Evolutionary conservation across 2,888 invertebrate genomes (phyloP), one percentile per base, ranked within the genome.

Genomic region (Athetis lepigone): DNA sequence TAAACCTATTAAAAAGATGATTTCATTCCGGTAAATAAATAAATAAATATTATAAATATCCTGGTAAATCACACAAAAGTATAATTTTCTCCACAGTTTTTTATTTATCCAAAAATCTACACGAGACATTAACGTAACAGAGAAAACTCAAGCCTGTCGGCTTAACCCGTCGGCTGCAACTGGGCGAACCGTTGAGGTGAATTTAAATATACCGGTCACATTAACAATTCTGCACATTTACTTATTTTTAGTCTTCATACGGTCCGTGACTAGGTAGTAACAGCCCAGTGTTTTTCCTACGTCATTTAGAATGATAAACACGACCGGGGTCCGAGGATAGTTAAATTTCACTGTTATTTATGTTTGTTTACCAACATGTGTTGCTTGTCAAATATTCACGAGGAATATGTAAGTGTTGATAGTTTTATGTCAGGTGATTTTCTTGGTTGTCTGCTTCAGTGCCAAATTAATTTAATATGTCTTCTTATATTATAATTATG

Each of bases 161-260:
- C 73, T 80, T 77, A 82, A 83, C 82, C 82, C 82, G 73, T 76
- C 29, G 72, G 64, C 70, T 83, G 85, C 85, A 87, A 88, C 85
- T 87, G 80, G 87, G 87, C 83, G 85, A 85, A 85, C 80, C 81
- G 84, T 87, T 82, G 89, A 81, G 80, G 80, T 85, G 90, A 90
- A 91, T 92, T 87, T 88, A 86, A 91, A 91, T 83, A 77, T 77
- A 72, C 67, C 75, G 72, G 70, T 61, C 77, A 82, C 86, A 82
- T 91, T 89, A 84, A 85, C 87, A 81, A 90, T 90, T 90, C 90
- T 77, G 85, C 85, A 86, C 89, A 87, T 90, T 87, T 85, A 85
- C 86, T 87, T 89, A 86, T 85, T 85, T 87, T 85, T 81, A 82
- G 83, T 82, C 80, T 84, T 81, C 83, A 83, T 86, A 82, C 80